Evolutionary conservation across 2,888 invertebrate genomes (phyloP), one percentile per base, ranked within the genome.

Genomic region (Drosophila putrida): DNA sequence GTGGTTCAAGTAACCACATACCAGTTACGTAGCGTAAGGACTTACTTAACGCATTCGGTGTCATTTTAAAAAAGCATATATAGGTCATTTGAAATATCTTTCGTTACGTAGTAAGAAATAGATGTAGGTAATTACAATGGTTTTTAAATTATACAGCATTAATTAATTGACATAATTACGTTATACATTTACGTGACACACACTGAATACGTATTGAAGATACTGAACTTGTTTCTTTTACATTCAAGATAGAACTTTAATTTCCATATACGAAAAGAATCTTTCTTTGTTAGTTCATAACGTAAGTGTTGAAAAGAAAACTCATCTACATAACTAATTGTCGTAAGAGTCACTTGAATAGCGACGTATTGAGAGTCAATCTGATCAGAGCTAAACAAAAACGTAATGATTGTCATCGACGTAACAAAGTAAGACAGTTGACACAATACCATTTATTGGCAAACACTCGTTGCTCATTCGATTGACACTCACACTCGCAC

Each of bases 361-460:
- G 27, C 4, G 13, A 9, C 28, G 27, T 25, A 25, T 4, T 20
- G 11, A 41, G 39, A 6, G 39, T 15, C 5, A 20, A 20, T 3
- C 6, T 0, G 5, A 28, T 8, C 9, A 9, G 9, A 6, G 33
- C 4, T 0, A 6, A 28, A 9, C 9, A 9, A 31, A 6, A 43
- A 20, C 43, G 25, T 25, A 41, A 25, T 31, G 53, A 13, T 31
- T 39, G 36, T 35, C 6, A 38, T 2, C 11, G 43, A 43, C 25
- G 46, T 27, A 47, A 36, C 35, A 28, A 57, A 27, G 36, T 28
- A 20, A 47, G 58, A 35, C 57, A 43, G 39, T 49, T 49, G 71
- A 43, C 41, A 53, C 4, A 47, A 55, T 25, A n/a, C 33, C 15
- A 31, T 53, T 53, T 39, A 71, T 64, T 70, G 54, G 31, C 33